A percentile compares a stretch with the other conserved stretches of the same genome.
Evolutionary conservation across 2,797 vertebrate genomes (phyloP).

Genomic region (Coendou prehensilis): DNA sequence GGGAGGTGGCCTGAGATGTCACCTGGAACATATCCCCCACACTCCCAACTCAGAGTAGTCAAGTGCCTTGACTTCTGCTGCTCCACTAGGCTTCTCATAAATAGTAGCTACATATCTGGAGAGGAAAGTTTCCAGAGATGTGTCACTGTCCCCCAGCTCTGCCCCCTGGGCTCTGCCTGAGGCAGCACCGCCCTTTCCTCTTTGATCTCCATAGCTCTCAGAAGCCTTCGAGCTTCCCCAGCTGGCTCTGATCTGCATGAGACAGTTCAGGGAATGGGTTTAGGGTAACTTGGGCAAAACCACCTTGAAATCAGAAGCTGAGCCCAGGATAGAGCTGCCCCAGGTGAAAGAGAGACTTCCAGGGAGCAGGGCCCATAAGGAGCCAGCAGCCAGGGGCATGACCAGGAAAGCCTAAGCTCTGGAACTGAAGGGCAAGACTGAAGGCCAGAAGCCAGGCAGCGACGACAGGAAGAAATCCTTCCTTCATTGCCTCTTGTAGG

Average conservation of each 20-base stretch:
- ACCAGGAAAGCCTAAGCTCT: neutral
- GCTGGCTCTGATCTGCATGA: neutral
- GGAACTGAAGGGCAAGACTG: neutral
- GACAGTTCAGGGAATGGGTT: neutral
- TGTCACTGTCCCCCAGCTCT: neutral
- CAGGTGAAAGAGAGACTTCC: neutral
- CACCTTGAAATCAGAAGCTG: neutral
- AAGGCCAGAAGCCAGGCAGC: conserved; percentile 15
- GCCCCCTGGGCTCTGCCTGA: neutral
- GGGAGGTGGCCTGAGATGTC: neutral
- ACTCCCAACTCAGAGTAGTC: neutral
- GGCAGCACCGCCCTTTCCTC: neutral
- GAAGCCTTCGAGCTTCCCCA: neutral
- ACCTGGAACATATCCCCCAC: neutral
- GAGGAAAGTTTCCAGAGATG: neutral
- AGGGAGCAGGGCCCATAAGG: neutral
- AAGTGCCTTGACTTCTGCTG: neutral
- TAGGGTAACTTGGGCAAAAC: neutral
- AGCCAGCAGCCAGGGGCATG: neutral
- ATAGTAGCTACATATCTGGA: neutral
- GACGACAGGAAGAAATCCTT: neutral
- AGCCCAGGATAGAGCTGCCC: neutral
- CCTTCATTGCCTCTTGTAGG: neutral
- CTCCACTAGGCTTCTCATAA: neutral
- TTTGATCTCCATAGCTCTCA: neutral